Evolutionary conservation across 2,888 invertebrate genomes (phyloP).

Genomic region (Drosophila kambysellisi): DNA sequence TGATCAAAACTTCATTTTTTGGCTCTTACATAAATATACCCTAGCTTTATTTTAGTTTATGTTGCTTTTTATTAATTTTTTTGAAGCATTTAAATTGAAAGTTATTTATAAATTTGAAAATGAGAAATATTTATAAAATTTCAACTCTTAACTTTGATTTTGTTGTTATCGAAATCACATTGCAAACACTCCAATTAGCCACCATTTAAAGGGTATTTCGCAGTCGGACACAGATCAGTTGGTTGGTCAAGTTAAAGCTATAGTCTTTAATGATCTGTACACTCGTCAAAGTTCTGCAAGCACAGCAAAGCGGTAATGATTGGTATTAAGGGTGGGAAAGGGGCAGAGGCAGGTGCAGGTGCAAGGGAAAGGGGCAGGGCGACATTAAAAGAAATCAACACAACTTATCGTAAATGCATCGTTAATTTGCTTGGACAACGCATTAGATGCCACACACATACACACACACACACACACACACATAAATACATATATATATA

Average conservation of each 20-base stretch:
- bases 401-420: slow-evolving; percentile 60
- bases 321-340: not conserved
- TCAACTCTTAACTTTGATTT: too few species aligned
- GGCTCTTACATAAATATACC: too few species aligned
- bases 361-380: not conserved
- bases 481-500: not conserved
- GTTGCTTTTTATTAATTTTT: too few species aligned
- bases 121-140: too few species aligned
- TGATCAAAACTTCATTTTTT: too few species aligned
- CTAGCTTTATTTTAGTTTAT: too few species aligned
- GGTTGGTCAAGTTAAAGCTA: not conserved
- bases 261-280: slow-evolving; percentile 24
- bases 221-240: not conserved
- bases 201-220: not conserved
- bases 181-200: not conserved
- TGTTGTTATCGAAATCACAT: too few species aligned
- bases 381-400: slow-evolving; percentile 47
- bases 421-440: slow-evolving; percentile 40
- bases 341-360: not conserved
- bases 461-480: not conserved
- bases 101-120: too few species aligned
- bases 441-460: slow-evolving; percentile 46
- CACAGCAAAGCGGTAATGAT: not conserved
- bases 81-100: too few species aligned
- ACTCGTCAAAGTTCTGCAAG: slow-evolving; percentile 41